phyloP scores from a whole-genome alignment of 2,113 vertebrate species.

The Melanerpes aurifrons region DNA sequence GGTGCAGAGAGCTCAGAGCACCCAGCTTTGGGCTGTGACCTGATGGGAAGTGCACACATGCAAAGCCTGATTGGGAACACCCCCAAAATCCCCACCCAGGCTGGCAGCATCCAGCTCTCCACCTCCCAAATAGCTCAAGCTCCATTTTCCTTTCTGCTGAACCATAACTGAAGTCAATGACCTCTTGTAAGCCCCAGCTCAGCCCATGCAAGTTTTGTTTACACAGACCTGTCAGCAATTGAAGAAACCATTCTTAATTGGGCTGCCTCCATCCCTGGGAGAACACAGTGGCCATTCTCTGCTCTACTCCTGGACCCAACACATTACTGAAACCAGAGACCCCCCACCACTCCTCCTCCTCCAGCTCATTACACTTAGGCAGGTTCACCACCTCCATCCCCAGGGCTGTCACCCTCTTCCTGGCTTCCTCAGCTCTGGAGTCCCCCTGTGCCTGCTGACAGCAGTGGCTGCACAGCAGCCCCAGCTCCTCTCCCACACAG shows the following conservation, averaged over 20 bases:
- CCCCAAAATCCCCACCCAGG: fast-evolving
- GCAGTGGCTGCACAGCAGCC: background rate
- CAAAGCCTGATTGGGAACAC: background rate
- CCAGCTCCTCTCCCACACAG: constrained; percentile 31
- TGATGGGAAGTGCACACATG: background rate
- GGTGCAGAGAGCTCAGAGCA: background rate
- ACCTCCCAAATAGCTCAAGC: background rate
- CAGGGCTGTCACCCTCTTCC: background rate
- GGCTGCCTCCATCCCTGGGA: background rate
- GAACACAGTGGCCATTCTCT: constrained; percentile 9
- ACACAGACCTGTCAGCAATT: constrained; percentile 25
- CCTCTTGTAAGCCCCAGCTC: background rate
- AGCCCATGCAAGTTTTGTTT: background rate
- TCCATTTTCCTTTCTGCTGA: background rate
- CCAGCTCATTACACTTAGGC: background rate
- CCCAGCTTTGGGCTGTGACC: background rate
- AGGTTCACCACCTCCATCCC: background rate
- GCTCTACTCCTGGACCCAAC: background rate
- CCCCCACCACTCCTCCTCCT: background rate
- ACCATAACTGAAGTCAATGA: background rate
- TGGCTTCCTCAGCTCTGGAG: background rate
- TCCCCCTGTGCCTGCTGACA: background rate
- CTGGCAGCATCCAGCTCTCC: background rate
- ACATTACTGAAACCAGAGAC: background rate
- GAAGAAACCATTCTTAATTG: background rate